Evolutionary conservation across 2,113 vertebrate species (phyloP), one percentile per base, ranked within the genome.

Genomic region (Hyla sarda): DNA sequence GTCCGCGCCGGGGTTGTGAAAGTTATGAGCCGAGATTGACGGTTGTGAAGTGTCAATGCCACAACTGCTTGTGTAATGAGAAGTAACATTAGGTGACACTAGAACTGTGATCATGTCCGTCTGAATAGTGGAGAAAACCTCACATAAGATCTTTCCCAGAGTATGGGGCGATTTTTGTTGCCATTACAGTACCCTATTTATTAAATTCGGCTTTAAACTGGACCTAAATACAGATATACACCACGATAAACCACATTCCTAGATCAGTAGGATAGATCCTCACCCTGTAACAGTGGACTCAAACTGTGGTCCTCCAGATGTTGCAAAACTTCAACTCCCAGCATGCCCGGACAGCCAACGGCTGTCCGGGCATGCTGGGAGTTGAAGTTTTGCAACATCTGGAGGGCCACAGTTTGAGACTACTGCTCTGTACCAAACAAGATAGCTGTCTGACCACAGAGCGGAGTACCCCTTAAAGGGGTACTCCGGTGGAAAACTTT

Each of bases 1-100:
- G 16, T 72, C 56, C 12, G 14, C 23, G 23, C 50, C n/a, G 9
- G 48, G 23, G 56, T 37, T 83, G 23, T 82, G n/a, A 71, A 34
- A 30, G 48, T 23, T 37, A 83, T 50, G 48, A 72, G 65, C 30
- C 30, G 48, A 56, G 67, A 72, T 73, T 56, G 67, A 72, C 52
- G 67, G 0, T 4, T 73, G 32, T 56, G 10, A 67, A 41, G 16
- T 34, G 50, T 19, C 75, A 21, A 14, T 14, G 37, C 3, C 23
- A 23, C 23, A 25, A 25, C 12, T 1, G 56, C 56, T 25, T 60
- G 23, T 25, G 9, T 60, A 60, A n/a, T 60, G 23, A 60, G 60
- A 3, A 65, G 25, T n/a, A n/a, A n/a, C 60, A 14, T 1, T 3
- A 58, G 19, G 5, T 23, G 19, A 23, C 5, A 58, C 50, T 52